These are phyloP conservation scores for Pseudococcus viburni DNA, from an alignment of 2,888 invertebrate species.

Conservation along the genomic window DNA sequence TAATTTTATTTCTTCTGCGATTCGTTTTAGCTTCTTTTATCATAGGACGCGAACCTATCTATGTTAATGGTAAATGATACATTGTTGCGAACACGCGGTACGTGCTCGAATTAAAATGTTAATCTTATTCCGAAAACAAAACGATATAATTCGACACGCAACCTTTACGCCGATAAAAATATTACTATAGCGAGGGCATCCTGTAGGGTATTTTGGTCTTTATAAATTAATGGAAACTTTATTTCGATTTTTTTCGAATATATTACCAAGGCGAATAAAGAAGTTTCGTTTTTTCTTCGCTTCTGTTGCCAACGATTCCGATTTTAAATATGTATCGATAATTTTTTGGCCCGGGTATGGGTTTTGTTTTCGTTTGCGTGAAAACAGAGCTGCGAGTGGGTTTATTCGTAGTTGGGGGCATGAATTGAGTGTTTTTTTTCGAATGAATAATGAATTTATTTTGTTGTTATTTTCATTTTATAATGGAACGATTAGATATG, in stretches of 20 bases:
- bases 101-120: slow-evolving; percentile 53
- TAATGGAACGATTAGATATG: too few species aligned
- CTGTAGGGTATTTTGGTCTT: slow-evolving; percentile 30
- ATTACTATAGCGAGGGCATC: slow-evolving; percentile 22
- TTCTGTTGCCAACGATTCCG: background rate
- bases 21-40: too few species aligned
- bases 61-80: slow-evolving; percentile 23
- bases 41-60: background rate
- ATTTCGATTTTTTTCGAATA: slow-evolving; percentile 24
- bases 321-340: slow-evolving; percentile 1
- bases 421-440: background rate
- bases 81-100: slow-evolving; percentile 8
- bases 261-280: background rate
- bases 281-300: background rate
- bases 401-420: background rate
- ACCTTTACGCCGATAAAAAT: slow-evolving; percentile 39
- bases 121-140: slow-evolving; percentile 42
- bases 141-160: slow-evolving; percentile 47
- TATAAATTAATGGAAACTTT: slow-evolving; percentile 37
- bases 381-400: background rate
- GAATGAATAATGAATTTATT: background rate
- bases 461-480: background rate
- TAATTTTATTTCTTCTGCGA: too few species aligned
- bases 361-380: background rate
- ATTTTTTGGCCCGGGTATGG: background rate